Conservation (phyloP, 1,140 invertebrate genomes). For the Uloborus diversus region DNA sequence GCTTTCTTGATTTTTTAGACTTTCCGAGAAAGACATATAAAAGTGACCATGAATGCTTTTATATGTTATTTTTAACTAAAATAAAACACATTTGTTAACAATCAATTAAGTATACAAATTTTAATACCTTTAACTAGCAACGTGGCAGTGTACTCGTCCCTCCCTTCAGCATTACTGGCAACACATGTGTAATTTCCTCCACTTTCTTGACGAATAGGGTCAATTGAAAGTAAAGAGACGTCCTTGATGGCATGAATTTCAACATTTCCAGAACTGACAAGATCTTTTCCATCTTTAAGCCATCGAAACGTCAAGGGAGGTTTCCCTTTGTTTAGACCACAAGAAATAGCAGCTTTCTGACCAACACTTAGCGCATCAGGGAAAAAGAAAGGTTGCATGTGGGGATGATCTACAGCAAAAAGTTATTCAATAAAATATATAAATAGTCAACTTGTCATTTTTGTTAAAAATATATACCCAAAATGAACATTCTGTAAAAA, state of each 20-base stretch:
- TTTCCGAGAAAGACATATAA: no score
- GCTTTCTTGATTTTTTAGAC: no score
- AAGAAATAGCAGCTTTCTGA: slow-evolving; percentile 60
- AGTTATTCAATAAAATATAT: no score
- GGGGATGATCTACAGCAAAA: slow-evolving; percentile 22
- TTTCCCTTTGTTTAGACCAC: slow-evolving; percentile 78
- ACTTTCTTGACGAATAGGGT: slow-evolving; percentile 68
- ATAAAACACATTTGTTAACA: no score
- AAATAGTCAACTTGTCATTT: no score
- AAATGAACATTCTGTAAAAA: no score
- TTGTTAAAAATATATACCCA: no score
- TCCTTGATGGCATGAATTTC: slow-evolving; percentile 59
- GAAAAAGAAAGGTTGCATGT: slow-evolving; percentile 50
- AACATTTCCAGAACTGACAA: slow-evolving; percentile 60
- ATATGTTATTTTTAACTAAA: no score
- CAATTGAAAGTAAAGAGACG: slow-evolving; percentile 65
- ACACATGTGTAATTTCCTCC: slow-evolving; percentile 79
- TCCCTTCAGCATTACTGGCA: slow-evolving; percentile 74
- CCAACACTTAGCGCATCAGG: slow-evolving; percentile 18
- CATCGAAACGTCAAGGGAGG: slow-evolving; percentile 72
- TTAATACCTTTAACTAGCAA: slow-evolving; percentile 71
- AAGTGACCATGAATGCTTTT: no score
- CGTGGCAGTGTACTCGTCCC: slow-evolving; percentile 71
- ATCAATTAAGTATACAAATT: no score
- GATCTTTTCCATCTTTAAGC: slow-evolving; percentile 63